phyloP scores from a whole-genome alignment of 2,113 vertebrate genomes.

The Eleginops maclovinus region DNA sequence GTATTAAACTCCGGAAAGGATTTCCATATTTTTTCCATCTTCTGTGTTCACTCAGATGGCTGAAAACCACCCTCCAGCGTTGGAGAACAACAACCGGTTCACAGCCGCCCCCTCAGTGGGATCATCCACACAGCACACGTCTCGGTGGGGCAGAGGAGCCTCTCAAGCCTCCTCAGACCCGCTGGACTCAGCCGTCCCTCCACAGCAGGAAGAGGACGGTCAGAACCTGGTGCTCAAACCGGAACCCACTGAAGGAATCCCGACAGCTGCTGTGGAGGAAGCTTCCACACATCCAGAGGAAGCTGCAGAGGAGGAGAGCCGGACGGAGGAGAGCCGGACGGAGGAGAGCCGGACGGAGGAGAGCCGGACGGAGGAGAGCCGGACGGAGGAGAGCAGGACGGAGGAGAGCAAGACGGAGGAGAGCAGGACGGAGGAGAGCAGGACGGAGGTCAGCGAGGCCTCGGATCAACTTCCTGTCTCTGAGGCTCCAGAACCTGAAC shows the following conservation, averaged over 20 bases:
- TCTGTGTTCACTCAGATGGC: too few species aligned
- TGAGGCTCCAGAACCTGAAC: conserved; percentile 7
- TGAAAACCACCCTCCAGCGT: neutral
- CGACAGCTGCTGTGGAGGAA: neutral
- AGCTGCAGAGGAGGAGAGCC: neutral
- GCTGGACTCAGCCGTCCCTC: neutral
- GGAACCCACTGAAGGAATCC: neutral
- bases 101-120: neutral
- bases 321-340: neutral
- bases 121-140: neutral
- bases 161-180: neutral
- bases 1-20: too few species aligned
- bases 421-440: neutral
- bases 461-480: neutral
- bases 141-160: conserved; percentile 33
- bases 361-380: neutral
- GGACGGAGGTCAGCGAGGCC: neutral
- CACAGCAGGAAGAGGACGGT: neutral
- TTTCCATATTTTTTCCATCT: too few species aligned
- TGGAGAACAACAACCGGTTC: conserved; percentile 17
- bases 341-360: neutral
- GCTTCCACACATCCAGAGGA: neutral
- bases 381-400: neutral
- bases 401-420: neutral
- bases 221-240: neutral